These are phyloP conservation scores for Parauchenoglanis punctatus DNA, from an alignment of 2,797 vertebrate genomes.

Conservation along the genomic window DNA sequence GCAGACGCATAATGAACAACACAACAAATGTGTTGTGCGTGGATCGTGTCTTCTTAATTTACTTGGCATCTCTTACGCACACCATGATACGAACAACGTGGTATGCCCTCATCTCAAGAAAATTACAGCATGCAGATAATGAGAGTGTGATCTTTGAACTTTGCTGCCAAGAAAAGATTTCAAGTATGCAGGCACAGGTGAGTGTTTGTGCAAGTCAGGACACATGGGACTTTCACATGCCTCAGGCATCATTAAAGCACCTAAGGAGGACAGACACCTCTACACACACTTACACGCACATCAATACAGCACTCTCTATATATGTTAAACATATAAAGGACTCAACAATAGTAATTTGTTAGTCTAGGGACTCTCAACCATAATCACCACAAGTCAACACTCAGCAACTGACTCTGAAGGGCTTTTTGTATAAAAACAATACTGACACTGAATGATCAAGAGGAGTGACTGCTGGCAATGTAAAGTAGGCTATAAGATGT, in stretches of 20 bases:
- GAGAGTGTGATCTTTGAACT: constrained; percentile 41
- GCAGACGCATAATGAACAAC: constrained; percentile 10
- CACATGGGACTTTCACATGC: constrained; percentile 22
- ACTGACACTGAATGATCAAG: not conserved
- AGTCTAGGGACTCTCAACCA: not conserved
- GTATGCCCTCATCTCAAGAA: constrained; percentile 24
- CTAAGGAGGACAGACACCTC: constrained; percentile 10
- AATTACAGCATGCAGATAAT: constrained; percentile 48
- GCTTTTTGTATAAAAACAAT: not conserved
- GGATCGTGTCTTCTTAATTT: not conserved
- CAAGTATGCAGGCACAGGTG: constrained; percentile 16
- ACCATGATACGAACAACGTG: not conserved
- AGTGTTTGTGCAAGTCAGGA: constrained; percentile 6
- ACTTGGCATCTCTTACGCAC: not conserved
- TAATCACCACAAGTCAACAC: not conserved
- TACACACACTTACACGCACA: not conserved
- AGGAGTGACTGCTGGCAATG: not conserved
- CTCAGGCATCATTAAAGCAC: constrained; percentile 35
- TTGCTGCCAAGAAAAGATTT: constrained; percentile 33
- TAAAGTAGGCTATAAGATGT: not conserved
- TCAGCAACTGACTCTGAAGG: not conserved
- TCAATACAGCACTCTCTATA: not conserved
- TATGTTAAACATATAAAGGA: not conserved
- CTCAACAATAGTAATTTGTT: not conserved
- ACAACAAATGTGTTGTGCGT: not conserved